These are phyloP conservation scores for Zingel zingel DNA, from an alignment of 2,113 vertebrate genomes.

Conservation along the genomic window DNA sequence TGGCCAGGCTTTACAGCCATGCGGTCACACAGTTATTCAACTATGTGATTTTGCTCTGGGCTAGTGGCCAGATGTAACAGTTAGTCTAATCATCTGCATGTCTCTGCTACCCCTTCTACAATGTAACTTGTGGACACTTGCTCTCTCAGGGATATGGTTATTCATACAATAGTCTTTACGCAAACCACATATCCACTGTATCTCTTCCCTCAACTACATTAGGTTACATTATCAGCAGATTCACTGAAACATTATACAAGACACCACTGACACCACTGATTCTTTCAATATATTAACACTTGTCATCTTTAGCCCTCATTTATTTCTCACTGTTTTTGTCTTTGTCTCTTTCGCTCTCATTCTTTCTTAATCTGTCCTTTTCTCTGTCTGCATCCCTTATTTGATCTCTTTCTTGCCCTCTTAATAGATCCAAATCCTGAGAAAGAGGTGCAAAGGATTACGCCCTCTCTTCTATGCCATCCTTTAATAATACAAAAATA, in stretches of 20 bases:
- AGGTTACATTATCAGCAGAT: conserved; percentile 60
- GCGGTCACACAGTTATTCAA: conserved; percentile 67
- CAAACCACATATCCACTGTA: conserved; percentile 34
- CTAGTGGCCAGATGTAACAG: conserved; percentile 70
- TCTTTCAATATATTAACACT: conserved; percentile 18
- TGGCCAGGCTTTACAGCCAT: conserved; percentile 63
- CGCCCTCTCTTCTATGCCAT: conserved; percentile 38
- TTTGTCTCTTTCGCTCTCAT: neutral
- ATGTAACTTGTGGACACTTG: conserved; percentile 45
- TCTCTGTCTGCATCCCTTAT: neutral
- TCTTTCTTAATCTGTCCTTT: neutral
- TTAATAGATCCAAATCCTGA: conserved; percentile 43
- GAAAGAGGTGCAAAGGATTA: conserved; percentile 49
- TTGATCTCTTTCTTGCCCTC: conserved; percentile 20
- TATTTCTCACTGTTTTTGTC: neutral
- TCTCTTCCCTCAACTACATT: conserved; percentile 32
- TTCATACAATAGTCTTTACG: conserved; percentile 29
- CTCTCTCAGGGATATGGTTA: conserved; percentile 36
- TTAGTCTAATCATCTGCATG: conserved; percentile 65
- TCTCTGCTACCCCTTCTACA: conserved; percentile 43
- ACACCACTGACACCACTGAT: conserved; percentile 20
- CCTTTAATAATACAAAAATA: conserved; percentile 47
- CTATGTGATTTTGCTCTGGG: conserved; percentile 71
- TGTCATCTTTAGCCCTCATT: conserved; percentile 9
- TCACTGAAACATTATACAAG: conserved; percentile 39